phyloP scores from a whole-genome alignment of 2,797 vertebrate species.

The Otolemur crassicaudatus region DNA sequence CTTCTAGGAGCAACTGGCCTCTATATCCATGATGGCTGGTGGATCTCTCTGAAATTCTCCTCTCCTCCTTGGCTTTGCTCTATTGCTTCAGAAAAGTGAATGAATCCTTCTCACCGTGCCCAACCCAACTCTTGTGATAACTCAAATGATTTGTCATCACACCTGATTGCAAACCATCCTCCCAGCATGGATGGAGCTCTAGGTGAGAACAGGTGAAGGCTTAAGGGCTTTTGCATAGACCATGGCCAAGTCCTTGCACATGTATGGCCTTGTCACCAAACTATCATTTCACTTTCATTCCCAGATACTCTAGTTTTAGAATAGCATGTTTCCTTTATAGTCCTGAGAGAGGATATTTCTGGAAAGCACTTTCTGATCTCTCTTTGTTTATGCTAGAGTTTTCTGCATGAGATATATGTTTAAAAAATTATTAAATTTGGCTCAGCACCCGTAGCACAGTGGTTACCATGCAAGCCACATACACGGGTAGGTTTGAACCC shows the following conservation, averaged over 20 bases:
- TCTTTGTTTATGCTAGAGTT: background rate
- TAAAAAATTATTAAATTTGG: background rate
- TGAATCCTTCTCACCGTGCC: background rate
- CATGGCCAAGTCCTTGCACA: background rate
- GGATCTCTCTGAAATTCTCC: background rate
- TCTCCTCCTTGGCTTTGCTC: background rate
- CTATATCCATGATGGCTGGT: no score
- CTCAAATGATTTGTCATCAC: no score
- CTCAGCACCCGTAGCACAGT: no score
- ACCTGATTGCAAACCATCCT: background rate
- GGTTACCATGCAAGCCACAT: no score
- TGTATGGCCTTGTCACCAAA: background rate
- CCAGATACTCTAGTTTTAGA: background rate
- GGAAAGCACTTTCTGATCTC: background rate
- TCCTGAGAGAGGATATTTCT: background rate
- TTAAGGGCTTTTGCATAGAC: background rate
- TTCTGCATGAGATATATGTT: background rate
- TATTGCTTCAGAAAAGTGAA: background rate
- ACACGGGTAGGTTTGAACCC: no score
- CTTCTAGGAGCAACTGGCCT: background rate
- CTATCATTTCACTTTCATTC: background rate
- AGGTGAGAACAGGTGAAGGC: no score
- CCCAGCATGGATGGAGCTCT: no score
- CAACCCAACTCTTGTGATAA: rapidly evolving
- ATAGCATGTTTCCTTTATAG: background rate